These are phyloP conservation scores for Lithosia quadra DNA, from an alignment of 2,888 invertebrate species.

Conservation along the genomic window DNA sequence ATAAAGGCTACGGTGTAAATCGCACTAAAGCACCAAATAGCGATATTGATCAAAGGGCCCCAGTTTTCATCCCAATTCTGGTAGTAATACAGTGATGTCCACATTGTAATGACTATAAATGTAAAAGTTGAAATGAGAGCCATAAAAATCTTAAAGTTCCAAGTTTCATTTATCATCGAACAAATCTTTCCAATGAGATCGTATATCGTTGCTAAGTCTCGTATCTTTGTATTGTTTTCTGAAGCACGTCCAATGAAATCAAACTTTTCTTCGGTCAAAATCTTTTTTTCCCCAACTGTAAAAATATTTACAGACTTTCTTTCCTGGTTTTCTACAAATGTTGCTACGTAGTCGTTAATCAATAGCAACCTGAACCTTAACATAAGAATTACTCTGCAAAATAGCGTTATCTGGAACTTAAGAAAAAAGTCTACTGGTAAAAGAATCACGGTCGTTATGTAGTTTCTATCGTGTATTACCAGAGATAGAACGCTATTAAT, in stretches of 20 bases:
- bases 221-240: conserved; percentile 58
- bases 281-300: conserved; percentile 34
- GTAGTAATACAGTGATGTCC: conserved; percentile 64
- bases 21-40: conserved; percentile 62
- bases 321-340: conserved; percentile 58
- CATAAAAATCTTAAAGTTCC: conserved; percentile 72
- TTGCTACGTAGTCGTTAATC: conserved; percentile 61
- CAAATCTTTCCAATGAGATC: conserved; percentile 64
- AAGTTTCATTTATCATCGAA: conserved; percentile 63
- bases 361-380: conserved; percentile 56
- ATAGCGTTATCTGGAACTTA: conserved; percentile 62
- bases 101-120: conserved; percentile 66
- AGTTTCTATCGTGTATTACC: conserved; percentile 31
- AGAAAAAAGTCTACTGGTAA: conserved; percentile 47
- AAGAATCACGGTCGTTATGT: conserved; percentile 31
- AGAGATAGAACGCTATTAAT: conserved; percentile 45
- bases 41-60: conserved; percentile 54
- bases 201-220: conserved; percentile 64
- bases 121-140: conserved; percentile 67
- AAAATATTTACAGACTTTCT: conserved; percentile 49
- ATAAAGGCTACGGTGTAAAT: conserved; percentile 59
- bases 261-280: conserved; percentile 35
- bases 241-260: conserved; percentile 57
- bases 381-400: conserved; percentile 63
- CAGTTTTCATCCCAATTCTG: conserved; percentile 47